phyloP scores from a whole-genome alignment of 2,113 vertebrate genomes.

The Lethenteron reissneri region DNA sequence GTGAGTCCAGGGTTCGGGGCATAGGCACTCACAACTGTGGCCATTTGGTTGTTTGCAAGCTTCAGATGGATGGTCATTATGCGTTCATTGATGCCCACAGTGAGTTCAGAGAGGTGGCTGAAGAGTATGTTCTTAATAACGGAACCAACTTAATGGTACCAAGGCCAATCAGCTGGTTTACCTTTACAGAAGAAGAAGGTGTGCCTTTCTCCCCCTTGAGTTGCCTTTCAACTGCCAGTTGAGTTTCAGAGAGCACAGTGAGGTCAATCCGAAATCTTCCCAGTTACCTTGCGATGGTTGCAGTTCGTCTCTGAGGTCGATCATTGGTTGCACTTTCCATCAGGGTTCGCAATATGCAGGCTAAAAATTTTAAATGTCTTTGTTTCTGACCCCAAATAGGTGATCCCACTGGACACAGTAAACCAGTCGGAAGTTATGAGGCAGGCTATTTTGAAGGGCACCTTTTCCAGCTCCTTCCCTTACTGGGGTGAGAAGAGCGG shows the following conservation, averaged over 20 bases:
- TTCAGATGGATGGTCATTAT: not conserved
- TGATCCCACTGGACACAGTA: not conserved
- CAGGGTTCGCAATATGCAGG: not conserved
- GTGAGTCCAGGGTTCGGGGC: not conserved
- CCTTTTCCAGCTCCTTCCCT: not conserved
- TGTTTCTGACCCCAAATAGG: not conserved
- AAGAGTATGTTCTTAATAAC: not conserved
- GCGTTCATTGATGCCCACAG: not conserved
- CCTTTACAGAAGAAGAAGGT: not conserved
- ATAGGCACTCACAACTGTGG: not conserved
- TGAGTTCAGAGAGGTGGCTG: not conserved
- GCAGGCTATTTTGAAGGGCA: not conserved
- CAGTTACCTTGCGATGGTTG: not conserved
- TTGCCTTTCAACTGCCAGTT: not conserved
- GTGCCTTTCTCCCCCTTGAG: conserved; percentile 2
- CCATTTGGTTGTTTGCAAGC: not conserved
- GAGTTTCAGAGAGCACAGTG: not conserved
- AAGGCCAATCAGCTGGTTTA: not conserved
- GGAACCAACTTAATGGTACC: not conserved
- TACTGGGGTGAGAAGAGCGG: not conserved
- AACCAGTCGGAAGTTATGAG: not conserved
- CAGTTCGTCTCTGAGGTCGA: not conserved
- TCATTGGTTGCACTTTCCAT: not conserved
- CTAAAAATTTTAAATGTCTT: not conserved
- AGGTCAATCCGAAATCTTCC: not conserved